Percentiles rank a stretch among this genome's conserved stretches.
Conservation (phyloP, 2,797 vertebrate genomes). For the Acanthurus tractus region DNA sequence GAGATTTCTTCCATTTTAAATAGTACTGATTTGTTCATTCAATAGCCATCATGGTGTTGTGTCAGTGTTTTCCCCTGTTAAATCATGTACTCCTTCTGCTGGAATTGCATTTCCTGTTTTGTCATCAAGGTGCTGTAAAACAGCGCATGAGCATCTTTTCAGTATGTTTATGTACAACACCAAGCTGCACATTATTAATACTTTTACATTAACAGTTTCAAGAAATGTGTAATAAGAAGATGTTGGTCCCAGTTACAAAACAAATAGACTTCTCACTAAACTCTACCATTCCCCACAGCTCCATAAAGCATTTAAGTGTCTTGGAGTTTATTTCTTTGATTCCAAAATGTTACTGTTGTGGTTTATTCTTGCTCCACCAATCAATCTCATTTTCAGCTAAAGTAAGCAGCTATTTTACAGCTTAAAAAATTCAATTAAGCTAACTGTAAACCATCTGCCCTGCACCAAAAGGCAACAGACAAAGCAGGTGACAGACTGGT, state of each 20-base stretch:
- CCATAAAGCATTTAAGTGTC: neutral
- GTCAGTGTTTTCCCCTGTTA: no score
- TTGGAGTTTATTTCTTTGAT: conserved; percentile 11
- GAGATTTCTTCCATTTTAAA: no score
- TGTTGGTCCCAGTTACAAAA: neutral
- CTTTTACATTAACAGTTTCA: neutral
- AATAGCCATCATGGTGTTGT: no score
- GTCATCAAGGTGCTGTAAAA: no score
- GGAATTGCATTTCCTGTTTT: no score
- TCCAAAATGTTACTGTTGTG: neutral
- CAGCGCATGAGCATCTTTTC: no score
- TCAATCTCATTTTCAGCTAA: neutral
- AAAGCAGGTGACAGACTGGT: neutral
- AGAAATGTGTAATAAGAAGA: neutral
- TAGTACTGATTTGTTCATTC: no score
- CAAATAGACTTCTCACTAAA: neutral
- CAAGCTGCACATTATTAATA: neutral
- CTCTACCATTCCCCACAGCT: neutral
- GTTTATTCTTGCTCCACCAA: neutral
- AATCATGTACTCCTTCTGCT: no score
- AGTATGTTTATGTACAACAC: no score
- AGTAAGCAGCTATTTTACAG: neutral
- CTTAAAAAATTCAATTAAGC: neutral
- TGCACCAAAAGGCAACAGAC: conserved; percentile 6
- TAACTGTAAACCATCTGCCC: neutral